A percentile compares a stretch with the other conserved stretches of the same genome.
phyloP scores from a whole-genome alignment of 2,888 invertebrate species.

The Hyalella azteca region DNA sequence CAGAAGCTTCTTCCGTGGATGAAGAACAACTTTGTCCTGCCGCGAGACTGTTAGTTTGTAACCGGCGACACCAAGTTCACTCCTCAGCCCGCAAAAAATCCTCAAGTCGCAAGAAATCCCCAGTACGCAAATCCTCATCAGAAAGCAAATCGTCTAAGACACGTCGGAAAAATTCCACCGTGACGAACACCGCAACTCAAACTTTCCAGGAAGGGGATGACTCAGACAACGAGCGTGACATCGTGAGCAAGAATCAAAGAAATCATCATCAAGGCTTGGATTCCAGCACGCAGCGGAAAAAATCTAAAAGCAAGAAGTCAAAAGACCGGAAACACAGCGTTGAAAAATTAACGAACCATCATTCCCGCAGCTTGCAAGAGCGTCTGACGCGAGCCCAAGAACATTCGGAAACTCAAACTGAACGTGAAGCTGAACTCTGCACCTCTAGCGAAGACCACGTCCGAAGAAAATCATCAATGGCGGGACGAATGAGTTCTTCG shows the following conservation, averaged over 20 bases:
- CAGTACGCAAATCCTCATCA: neutral
- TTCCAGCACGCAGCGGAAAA: neutral
- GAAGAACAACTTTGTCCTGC: constrained; percentile 20
- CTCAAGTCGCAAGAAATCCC: neutral
- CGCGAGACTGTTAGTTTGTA: constrained; percentile 19
- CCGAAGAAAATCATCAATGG: neutral
- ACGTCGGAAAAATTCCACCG: neutral
- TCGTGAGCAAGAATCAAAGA: neutral
- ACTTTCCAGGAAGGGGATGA: neutral
- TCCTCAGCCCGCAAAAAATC: neutral
- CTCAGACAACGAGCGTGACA: neutral
- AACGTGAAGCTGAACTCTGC: neutral
- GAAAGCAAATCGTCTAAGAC: neutral
- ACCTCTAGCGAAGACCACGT: neutral
- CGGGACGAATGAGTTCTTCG: neutral
- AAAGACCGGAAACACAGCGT: neutral
- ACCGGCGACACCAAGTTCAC: neutral
- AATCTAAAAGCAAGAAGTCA: neutral
- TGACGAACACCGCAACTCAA: constrained; percentile 1
- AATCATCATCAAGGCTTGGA: neutral
- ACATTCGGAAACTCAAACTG: neutral
- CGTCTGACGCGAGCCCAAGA: neutral
- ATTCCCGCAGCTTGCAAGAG: neutral
- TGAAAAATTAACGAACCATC: neutral
- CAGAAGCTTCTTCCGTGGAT: neutral